Base-by-base conservation (phyloP, 1,140 invertebrate species). In the Cotesia chilonis region DNA sequence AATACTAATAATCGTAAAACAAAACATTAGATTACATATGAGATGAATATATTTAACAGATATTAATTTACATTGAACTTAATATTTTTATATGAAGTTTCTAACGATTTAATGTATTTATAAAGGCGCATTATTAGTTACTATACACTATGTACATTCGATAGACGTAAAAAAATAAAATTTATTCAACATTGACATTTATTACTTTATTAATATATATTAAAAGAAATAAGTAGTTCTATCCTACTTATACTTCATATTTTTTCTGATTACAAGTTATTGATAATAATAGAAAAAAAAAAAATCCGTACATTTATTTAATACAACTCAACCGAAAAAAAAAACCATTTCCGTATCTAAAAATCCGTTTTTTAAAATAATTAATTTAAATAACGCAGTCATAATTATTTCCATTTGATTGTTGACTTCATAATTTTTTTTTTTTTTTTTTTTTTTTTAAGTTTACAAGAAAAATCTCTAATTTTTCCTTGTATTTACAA, bases 21-120 rank as follows among this genome's bases (percentile, higher is more conserved):
- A 47, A 47, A 9, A 47, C 10, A 47, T 47, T 47, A 47, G 28
- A 28, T 28, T 28, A 28, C 28, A 28, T 28, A 28, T 28, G 28
- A 28, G 3, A 74, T 57, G 67, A 75, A 74, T 76, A 72, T 74
- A 75, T 71, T 72, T 72, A 70, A 35, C 57, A 70, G 60, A 71
- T 72, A 63, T 69, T 55, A 54, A 41, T 74, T n/a, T 74, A 70
- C 70, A 75, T 65, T 47, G 10, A 47, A 47, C 68, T 72, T 54
- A 70, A 17, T 72, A 61, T 66, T 71, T 36, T 20, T 67, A 66
- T 28, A 28, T 28, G 67, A 47, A 66, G 14, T 54, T 35, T 9
- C 10, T 51, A 17, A 6, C 35, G 7, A 12, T 67, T 54, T 10
- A 54, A 52, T 67, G 35, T 10, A 28, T 67, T 9, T 54, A 67